Evolutionary conservation across 1,140 invertebrate species (phyloP), one percentile per base, ranked within the genome.

Genomic region (Bradysia coprophila): DNA sequence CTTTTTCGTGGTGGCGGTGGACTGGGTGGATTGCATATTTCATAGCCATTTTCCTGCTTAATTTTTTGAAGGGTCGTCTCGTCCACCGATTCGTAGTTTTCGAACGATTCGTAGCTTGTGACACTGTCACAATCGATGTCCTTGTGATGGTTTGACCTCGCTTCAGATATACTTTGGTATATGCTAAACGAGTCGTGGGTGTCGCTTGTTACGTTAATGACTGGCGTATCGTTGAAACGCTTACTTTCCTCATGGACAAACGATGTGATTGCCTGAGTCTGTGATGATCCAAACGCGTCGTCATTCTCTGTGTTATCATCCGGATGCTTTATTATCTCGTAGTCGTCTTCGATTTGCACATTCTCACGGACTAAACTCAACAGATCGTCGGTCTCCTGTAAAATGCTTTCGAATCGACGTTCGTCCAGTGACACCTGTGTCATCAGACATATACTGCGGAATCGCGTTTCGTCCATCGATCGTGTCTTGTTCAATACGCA

Each of bases 31-130:
- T 49, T 55, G 31, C 54, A 55, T 19, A 51, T 48, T 41, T 58
- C 57, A 43, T 59, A 61, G 16, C 51, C 53, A 45, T 61, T 53
- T n/a, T 46, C 36, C 4, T 18, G 5, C n/a, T 39, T 28, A 37
- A 20, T 28, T 15, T 16, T 22, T 10, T 42, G 22, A 6, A 37
- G 41, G 32, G 55, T 51, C n/a, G n/a, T n/a, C 11, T 38, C 55
- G 2, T 50, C 50, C 15, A 58, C 55, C 21, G 54, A 55, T 37
- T 59, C 57, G 22, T 59, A 60, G 20, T 53, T 58, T 43, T 57
- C 53, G 41, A 33, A 44, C 6, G 45, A 46, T 41, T 44, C 45
- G 33, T 44, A 46, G 15, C 34, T 40, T 10, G 40, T 39, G 4
- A 23, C 21, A 21, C 37, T 43, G 16, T 13, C 24, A n/a, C 11